A percentile compares a stretch with the other conserved stretches of the same genome.
Evolutionary conservation across 2,888 invertebrate species (phyloP).

Genomic region (Atrina japonica): DNA sequence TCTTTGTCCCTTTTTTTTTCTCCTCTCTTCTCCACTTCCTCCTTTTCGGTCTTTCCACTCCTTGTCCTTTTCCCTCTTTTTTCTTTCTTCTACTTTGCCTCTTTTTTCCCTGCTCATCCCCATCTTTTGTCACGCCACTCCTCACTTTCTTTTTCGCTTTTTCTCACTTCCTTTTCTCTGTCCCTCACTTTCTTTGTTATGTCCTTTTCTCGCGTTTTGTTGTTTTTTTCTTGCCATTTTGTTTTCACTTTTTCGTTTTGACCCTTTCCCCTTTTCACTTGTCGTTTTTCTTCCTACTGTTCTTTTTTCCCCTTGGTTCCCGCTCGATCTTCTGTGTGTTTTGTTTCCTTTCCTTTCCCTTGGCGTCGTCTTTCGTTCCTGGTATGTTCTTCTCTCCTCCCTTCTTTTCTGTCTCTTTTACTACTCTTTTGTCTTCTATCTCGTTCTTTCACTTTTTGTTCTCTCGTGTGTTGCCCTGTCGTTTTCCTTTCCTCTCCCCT

Average conservation of each 20-base stretch:
- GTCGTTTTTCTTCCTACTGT: background rate
- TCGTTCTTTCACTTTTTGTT: background rate
- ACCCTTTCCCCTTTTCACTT: background rate
- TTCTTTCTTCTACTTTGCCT: background rate
- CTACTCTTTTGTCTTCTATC: background rate
- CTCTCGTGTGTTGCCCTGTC: background rate
- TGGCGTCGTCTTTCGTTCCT: background rate
- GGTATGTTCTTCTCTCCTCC: background rate
- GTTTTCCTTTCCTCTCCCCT: background rate
- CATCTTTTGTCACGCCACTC: background rate
- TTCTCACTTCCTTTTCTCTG: too few relatives aligned
- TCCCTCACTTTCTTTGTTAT: background rate
- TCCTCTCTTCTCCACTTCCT: background rate
- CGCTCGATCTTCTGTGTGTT: background rate
- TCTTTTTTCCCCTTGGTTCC: background rate
- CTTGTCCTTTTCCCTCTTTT: background rate
- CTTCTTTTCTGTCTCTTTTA: background rate
- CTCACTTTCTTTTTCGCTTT: background rate
- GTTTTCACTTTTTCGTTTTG: background rate
- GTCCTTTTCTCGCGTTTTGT: background rate
- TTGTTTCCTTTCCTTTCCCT: background rate
- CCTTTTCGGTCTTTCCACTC: background rate
- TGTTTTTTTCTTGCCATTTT: too few relatives aligned
- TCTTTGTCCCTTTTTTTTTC: background rate
- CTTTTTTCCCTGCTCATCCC: background rate